Conservation (phyloP, 2,888 invertebrate genomes). For the Myopa testacea region DNA sequence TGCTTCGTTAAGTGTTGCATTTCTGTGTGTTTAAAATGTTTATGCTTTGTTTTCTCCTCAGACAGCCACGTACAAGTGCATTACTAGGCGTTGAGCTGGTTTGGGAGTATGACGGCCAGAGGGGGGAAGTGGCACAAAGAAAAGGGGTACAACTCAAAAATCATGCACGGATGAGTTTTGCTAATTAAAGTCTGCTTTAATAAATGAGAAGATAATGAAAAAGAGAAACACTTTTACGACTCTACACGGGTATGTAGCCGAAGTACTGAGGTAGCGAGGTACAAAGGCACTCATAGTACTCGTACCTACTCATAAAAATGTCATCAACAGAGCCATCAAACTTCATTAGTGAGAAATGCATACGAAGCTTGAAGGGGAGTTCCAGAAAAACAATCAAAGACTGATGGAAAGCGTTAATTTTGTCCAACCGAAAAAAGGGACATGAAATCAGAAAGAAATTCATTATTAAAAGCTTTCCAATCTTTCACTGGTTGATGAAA, state of each 20-base stretch:
- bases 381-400: no score
- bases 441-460: no score
- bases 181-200: constrained; percentile 44
- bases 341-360: no score
- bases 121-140: constrained; percentile 1
- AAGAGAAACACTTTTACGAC: neutral
- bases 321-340: no score
- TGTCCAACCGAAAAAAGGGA: no score
- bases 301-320: no score
- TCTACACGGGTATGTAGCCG: neutral
- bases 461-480: no score
- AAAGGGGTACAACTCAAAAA: constrained; percentile 24
- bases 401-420: no score
- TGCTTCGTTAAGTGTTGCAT: neutral
- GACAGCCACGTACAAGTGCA: neutral
- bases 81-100: neutral
- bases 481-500: no score
- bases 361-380: no score
- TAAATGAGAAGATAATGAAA: constrained; percentile 33
- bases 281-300: neutral
- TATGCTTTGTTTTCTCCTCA: constrained; percentile 7
- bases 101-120: constrained; percentile 25
- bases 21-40: constrained; percentile 2
- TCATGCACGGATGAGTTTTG: constrained; percentile 44
- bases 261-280: neutral